A percentile compares a stretch with the other conserved stretches of the same genome.
Conservation (phyloP, 2,888 invertebrate genomes). For the Lordiphosa fenestrarum region DNA sequence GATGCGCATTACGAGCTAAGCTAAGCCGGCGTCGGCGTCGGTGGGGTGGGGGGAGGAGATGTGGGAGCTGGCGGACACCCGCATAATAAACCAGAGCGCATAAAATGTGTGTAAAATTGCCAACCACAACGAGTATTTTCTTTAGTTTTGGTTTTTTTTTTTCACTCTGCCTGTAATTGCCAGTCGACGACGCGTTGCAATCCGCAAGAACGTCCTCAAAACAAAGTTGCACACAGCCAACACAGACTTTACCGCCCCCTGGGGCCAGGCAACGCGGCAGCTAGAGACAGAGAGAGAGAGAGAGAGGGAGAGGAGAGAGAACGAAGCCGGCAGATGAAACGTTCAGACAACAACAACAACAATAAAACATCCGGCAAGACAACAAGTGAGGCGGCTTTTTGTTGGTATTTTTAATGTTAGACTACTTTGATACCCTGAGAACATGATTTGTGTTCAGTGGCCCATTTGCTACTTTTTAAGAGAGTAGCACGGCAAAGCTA, state of each 20-base stretch:
- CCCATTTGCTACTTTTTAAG: too few relatives aligned
- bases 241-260: slow-evolving; percentile 28
- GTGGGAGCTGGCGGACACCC: slow-evolving; percentile 36
- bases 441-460: too few relatives aligned
- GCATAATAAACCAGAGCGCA: slow-evolving; percentile 60
- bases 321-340: slow-evolving; percentile 58
- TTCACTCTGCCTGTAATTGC: slow-evolving; percentile 45
- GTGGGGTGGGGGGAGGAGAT: background rate
- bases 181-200: slow-evolving; percentile 25
- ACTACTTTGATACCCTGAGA: too few relatives aligned
- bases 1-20: slow-evolving; percentile 48
- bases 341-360: slow-evolving; percentile 48
- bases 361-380: slow-evolving; percentile 50
- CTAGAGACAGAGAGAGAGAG: slow-evolving; percentile 10
- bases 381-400: slow-evolving; percentile 12
- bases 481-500: too few relatives aligned
- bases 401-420: too few relatives aligned
- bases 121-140: slow-evolving; percentile 35
- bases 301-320: slow-evolving; percentile 6
- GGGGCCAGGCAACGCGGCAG: background rate
- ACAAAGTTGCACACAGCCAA: slow-evolving; percentile 50
- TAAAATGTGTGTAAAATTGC: slow-evolving; percentile 35
- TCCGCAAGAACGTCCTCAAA: slow-evolving; percentile 24
- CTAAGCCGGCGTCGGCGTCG: background rate
- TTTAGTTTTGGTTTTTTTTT: background rate